Percentiles rank a stretch among this genome's conserved stretches.
These are phyloP conservation scores for Phyllopteryx taeniolatus DNA, from an alignment of 2,113 vertebrate species.

Conservation along the genomic window DNA sequence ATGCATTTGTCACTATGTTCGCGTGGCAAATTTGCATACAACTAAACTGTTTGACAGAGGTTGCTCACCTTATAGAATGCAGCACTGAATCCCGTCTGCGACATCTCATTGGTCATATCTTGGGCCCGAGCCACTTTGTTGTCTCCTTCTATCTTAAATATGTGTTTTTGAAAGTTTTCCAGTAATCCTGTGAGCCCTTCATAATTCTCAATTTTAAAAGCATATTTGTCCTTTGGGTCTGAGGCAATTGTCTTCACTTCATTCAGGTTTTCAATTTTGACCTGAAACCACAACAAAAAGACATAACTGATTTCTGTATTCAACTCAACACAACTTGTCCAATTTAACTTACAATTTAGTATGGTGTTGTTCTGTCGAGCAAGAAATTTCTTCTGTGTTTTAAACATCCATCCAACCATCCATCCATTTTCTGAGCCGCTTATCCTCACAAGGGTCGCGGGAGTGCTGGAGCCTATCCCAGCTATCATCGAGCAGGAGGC, in stretches of 20 bases:
- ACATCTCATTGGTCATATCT: conserved; percentile 51
- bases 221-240: conserved; percentile 42
- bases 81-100: conserved; percentile 65
- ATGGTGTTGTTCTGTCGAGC: neutral
- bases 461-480: no score
- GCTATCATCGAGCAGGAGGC: no score
- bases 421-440: no score
- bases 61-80: conserved; percentile 41
- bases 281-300: conserved; percentile 45
- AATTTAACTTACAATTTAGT: neutral
- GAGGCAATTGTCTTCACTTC: conserved; percentile 47
- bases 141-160: conserved; percentile 78
- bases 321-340: neutral
- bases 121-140: conserved; percentile 25
- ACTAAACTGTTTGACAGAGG: neutral
- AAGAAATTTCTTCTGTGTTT: no score
- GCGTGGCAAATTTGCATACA: no score
- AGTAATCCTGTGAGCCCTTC: conserved; percentile 64
- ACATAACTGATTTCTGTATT: neutral
- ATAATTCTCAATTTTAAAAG: conserved; percentile 65
- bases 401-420: no score
- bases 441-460: no score
- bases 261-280: rapidly evolving
- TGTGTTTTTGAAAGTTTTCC: conserved; percentile 72
- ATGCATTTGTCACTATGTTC: neutral